Evolutionary conservation across 1,140 invertebrate species (phyloP).

Genomic region (Ceratina australensis): DNA sequence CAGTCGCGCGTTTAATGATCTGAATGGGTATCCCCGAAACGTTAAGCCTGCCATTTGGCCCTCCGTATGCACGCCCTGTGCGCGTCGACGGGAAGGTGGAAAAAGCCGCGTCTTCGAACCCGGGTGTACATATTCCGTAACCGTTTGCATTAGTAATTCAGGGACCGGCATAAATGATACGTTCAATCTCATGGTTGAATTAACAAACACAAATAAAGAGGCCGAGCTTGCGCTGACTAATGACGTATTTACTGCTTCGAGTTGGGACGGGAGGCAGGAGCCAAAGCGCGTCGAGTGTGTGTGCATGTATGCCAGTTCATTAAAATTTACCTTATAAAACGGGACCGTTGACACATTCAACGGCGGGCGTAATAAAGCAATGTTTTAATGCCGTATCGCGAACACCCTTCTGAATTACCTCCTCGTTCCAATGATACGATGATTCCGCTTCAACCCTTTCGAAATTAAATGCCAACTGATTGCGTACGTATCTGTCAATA

Average conservation of each 20-base stretch:
- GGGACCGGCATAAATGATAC: conserved; percentile 69
- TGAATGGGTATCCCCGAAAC: conserved; percentile 60
- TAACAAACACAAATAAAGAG: conserved; percentile 74
- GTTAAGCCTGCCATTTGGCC: conserved; percentile 3
- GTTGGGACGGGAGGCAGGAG: conserved; percentile 58
- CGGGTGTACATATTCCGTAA: conserved; percentile 24
- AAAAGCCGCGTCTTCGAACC: conserved; percentile 53
- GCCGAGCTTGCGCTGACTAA: conserved; percentile 65
- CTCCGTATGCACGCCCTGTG: conserved; percentile 1
- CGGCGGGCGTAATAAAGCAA: conserved; percentile 71
- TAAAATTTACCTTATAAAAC: conserved; percentile 78
- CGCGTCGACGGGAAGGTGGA: conserved; percentile 10
- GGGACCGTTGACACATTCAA: conserved; percentile 73
- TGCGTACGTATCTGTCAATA: conserved; percentile 24
- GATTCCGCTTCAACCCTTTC: conserved; percentile 7
- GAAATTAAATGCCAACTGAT: conserved; percentile 56
- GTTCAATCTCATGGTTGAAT: conserved; percentile 72
- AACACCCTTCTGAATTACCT: conserved; percentile 51
- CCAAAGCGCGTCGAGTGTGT: conserved; percentile 43
- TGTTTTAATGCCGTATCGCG: conserved; percentile 69
- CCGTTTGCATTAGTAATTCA: conserved; percentile 70
- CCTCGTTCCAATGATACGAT: not conserved
- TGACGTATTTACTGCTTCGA: conserved; percentile 75
- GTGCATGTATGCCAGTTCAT: conserved; percentile 70
- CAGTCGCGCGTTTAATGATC: conserved; percentile 57